Conservation (phyloP, 2,113 vertebrate species). For the Myiozetetes cayanensis region DNA sequence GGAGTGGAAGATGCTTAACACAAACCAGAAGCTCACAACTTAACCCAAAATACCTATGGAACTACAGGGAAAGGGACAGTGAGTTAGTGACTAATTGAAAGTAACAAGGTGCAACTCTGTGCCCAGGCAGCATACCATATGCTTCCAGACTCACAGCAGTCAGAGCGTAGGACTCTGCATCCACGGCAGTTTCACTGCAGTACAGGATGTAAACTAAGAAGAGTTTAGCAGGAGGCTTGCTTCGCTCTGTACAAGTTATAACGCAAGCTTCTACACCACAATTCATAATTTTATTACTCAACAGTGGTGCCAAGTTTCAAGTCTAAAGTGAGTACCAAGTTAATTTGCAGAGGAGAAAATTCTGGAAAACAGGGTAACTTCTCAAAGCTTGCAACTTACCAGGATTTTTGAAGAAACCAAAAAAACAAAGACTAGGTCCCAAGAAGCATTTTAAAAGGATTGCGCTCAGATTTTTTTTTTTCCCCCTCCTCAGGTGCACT, state of each 20-base stretch:
- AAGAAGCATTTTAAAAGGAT: neutral
- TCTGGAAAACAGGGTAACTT: neutral
- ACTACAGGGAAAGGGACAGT: neutral
- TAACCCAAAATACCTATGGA: neutral
- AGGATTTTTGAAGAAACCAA: neutral
- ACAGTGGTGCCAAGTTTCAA: neutral
- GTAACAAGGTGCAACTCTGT: neutral
- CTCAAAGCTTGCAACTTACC: neutral
- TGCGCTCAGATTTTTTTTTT: neutral
- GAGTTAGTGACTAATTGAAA: neutral
- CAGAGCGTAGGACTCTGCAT: fast-evolving
- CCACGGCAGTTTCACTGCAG: fast-evolving
- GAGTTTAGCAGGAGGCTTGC: neutral
- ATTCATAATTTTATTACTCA: neutral
- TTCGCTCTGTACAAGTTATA: neutral
- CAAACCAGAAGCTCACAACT: neutral
- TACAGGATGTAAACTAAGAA: neutral
- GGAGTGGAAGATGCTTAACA: fast-evolving
- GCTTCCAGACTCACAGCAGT: neutral
- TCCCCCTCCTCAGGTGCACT: neutral
- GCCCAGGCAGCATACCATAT: neutral
- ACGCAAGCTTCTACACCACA: fast-evolving
- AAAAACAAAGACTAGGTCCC: neutral
- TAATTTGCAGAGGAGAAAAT: neutral
- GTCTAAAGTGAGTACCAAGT: neutral